Percentiles rank a stretch among this genome's conserved stretches.
Conservation (phyloP, 1,140 invertebrate genomes). For the Bombus impatiens region DNA sequence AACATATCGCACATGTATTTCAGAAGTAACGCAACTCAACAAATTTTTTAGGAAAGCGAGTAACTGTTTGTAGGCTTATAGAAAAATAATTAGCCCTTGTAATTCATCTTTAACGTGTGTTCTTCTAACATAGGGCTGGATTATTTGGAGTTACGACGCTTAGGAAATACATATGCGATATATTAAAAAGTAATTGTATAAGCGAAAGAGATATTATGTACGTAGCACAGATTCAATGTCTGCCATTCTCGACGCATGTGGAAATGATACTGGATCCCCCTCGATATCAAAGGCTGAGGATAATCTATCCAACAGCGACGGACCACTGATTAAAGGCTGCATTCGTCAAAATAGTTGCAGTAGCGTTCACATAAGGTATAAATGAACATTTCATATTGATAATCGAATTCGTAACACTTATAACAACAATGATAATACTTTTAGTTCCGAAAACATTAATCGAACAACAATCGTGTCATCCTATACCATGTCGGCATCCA, state of each 20-base stretch:
- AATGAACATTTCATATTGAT: background rate
- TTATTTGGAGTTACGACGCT: background rate
- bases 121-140: background rate
- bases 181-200: background rate
- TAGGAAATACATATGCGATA: background rate
- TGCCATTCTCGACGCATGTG: constrained; percentile 53
- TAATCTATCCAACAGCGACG: constrained; percentile 79
- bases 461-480: constrained; percentile 42
- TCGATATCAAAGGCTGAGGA: constrained; percentile 79
- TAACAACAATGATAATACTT: background rate
- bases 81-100: background rate
- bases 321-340: constrained; percentile 74
- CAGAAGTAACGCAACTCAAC: background rate
- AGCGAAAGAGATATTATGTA: too few species aligned
- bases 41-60: background rate
- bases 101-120: background rate
- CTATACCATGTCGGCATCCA: constrained; percentile 34
- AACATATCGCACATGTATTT: background rate
- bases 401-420: background rate
- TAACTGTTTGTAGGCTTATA: background rate
- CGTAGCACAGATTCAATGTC: constrained; percentile 46
- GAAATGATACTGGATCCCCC: constrained; percentile 71
- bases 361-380: constrained; percentile 54
- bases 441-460: constrained; percentile 58
- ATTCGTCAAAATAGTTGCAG: constrained; percentile 57